Percentiles rank a stretch among this genome's conserved stretches.
phyloP scores from a whole-genome alignment of 2,797 vertebrate species.

The Cirrhinus molitorella region DNA sequence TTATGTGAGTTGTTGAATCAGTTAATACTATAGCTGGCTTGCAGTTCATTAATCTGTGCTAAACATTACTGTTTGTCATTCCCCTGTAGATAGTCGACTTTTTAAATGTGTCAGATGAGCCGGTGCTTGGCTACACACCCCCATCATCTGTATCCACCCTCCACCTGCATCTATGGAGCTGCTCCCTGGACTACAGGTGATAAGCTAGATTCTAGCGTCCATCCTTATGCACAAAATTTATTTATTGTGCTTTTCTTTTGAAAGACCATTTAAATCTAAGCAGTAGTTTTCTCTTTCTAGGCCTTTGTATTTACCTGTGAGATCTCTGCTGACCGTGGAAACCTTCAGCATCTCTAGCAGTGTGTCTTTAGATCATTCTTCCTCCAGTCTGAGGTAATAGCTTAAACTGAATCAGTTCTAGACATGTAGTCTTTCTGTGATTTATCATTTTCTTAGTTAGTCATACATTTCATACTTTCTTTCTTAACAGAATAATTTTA shows the following conservation, averaged over 20 bases:
- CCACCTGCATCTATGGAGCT: constrained; percentile 92
- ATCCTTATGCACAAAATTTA: too few relatives aligned
- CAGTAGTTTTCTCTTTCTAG: constrained; percentile 69
- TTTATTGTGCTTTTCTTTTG: not conserved
- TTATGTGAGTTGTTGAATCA: not conserved
- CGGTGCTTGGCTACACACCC: constrained; percentile 95
- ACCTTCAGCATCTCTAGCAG: constrained; percentile 97
- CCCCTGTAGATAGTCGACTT: constrained; percentile 90
- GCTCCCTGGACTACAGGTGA: constrained; percentile 95
- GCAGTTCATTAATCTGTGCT: not conserved
- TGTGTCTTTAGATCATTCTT: constrained; percentile 91
- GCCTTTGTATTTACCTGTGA: constrained; percentile 90
- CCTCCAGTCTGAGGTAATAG: constrained; percentile 91
- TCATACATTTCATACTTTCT: not conserved
- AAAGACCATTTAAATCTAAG: not conserved
- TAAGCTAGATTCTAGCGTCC: not conserved
- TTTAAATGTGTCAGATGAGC: constrained; percentile 95
- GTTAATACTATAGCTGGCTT: not conserved
- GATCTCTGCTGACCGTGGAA: constrained; percentile 92
- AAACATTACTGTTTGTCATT: constrained; percentile 3
- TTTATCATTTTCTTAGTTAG: not conserved
- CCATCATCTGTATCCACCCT: constrained; percentile 92
- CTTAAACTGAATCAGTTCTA: not conserved
- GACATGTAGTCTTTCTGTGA: not conserved
- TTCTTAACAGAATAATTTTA: constrained; percentile 89